These are phyloP conservation scores for Cettia cetti DNA, from an alignment of 2,113 vertebrate species.

Conservation along the genomic window DNA sequence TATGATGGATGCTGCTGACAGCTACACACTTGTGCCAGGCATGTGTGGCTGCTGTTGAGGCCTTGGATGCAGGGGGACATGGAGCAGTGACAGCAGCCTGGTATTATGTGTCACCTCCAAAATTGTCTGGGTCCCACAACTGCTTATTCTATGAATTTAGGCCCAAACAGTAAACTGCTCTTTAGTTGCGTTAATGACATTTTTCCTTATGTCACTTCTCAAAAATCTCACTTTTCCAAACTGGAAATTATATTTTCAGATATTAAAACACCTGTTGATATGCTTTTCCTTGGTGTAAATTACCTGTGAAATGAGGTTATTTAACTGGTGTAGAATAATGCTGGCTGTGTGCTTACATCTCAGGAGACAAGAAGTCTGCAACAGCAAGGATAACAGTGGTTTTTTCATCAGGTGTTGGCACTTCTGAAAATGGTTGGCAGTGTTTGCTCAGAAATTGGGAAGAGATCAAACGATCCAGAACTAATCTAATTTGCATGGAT, in stretches of 20 bases:
- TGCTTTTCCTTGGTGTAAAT: background rate
- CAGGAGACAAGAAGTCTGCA: background rate
- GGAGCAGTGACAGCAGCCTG: background rate
- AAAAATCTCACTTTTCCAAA: background rate
- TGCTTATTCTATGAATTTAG: background rate
- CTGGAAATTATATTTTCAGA: background rate
- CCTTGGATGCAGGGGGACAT: background rate
- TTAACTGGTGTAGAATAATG: background rate
- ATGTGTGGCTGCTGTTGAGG: background rate
- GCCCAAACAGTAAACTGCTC: background rate
- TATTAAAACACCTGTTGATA: background rate
- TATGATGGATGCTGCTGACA: background rate
- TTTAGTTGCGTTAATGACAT: background rate
- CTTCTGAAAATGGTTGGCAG: background rate
- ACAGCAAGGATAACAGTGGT: background rate
- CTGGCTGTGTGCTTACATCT: background rate
- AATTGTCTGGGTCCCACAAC: background rate
- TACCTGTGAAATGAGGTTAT: conserved; percentile 11
- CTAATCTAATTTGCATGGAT: conserved; percentile 32
- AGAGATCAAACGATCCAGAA: background rate
- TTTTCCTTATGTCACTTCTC: background rate
- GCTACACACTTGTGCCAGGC: background rate
- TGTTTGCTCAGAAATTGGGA: conserved; percentile 8
- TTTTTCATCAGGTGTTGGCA: background rate
- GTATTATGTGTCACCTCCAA: background rate